A percentile compares a stretch with the other conserved stretches of the same genome.
Conservation (phyloP, 2,888 invertebrate species). For the Lordiphosa fenestrarum region DNA sequence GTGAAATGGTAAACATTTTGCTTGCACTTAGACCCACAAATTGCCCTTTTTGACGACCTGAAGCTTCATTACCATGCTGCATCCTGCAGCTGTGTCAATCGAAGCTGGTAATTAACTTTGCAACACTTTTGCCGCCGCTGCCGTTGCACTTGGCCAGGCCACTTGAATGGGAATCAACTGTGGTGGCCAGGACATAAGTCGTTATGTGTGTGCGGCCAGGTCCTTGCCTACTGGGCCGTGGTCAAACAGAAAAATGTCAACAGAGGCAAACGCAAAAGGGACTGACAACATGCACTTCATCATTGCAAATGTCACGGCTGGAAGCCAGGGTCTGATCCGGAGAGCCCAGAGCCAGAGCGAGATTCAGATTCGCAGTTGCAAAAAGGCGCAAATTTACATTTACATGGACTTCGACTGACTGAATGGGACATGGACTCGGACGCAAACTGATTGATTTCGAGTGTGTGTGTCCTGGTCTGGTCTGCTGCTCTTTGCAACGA, state of each 20-base stretch:
- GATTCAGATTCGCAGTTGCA: constrained; percentile 25
- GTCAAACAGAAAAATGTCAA: constrained; percentile 53
- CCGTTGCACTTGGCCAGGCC: constrained; percentile 19
- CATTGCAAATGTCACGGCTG: constrained; percentile 58
- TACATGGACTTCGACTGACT: constrained; percentile 54
- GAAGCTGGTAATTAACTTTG: constrained; percentile 59
- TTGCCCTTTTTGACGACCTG: constrained; percentile 2
- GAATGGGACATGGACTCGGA: constrained; percentile 41
- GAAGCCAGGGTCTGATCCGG: not conserved
- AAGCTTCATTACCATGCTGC: constrained; percentile 1
- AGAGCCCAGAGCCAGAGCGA: constrained; percentile 9
- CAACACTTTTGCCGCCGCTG: constrained; percentile 21
- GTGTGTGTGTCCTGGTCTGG: constrained; percentile 26
- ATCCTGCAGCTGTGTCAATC: constrained; percentile 10
- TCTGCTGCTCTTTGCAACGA: constrained; percentile 23
- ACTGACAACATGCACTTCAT: constrained; percentile 63
- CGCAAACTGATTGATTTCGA: constrained; percentile 65
- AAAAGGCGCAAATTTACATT: constrained; percentile 69
- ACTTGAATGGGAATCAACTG: constrained; percentile 21
- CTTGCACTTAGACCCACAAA: constrained; percentile 22
- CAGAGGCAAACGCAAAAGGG: constrained; percentile 41
- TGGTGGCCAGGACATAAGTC: constrained; percentile 3
- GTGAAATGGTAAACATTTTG: constrained; percentile 11
- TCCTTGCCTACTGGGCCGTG: constrained; percentile 28
- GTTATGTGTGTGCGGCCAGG: too few relatives aligned